Conservation (phyloP, 1,140 invertebrate genomes). For the Ephestia elutella region DNA sequence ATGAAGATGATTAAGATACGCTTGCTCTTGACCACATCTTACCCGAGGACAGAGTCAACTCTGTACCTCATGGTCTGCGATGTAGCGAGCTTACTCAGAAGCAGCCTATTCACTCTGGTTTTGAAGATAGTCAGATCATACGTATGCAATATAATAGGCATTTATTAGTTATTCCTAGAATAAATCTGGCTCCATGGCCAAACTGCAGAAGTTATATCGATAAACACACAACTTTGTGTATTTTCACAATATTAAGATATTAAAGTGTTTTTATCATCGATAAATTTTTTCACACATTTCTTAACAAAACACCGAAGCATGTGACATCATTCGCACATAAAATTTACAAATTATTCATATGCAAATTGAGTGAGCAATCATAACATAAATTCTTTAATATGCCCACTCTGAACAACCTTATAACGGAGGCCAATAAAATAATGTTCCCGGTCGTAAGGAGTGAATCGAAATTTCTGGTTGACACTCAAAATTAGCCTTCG, state of each 20-base stretch:
- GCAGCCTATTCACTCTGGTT: too few species aligned
- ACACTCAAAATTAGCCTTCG: conserved; percentile 29
- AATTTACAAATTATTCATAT: conserved; percentile 53
- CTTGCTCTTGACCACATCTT: too few species aligned
- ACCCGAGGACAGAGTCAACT: too few species aligned
- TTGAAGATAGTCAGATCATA: too few species aligned
- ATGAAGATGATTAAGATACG: too few species aligned
- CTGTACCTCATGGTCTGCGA: too few species aligned
- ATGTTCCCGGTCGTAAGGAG: conserved; percentile 24
- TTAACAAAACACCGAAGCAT: conserved; percentile 36
- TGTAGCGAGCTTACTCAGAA: too few species aligned
- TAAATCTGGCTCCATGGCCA: too few species aligned
- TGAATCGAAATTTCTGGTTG: conserved; percentile 25
- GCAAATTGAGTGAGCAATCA: conserved; percentile 54
- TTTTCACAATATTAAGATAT: conserved; percentile 2
- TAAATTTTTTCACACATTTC: conserved; percentile 44
- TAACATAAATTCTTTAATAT: conserved; percentile 50
- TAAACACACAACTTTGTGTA: neutral
- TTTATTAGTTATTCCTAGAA: too few species aligned
- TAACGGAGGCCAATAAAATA: conserved; percentile 31
- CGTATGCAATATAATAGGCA: too few species aligned
- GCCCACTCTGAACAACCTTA: conserved; percentile 26
- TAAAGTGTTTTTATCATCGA: conserved; percentile 7
- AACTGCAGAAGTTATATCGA: neutral
- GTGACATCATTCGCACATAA: conserved; percentile 49